Conservation (phyloP, 2,888 invertebrate genomes). For the Vandiemenella viatica region DNA sequence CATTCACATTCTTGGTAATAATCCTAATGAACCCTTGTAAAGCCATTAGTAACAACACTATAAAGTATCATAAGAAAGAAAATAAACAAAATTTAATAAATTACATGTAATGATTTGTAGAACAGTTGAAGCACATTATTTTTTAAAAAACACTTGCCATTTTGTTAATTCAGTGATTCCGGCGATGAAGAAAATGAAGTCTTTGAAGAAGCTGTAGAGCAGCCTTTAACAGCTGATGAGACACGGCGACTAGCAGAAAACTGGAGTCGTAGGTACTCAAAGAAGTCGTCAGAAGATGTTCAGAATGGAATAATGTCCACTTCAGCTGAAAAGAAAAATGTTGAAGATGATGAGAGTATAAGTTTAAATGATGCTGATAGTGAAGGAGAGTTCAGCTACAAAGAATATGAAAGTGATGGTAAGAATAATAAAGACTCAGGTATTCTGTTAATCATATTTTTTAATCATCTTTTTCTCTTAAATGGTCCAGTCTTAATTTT, state of each 20-base stretch:
- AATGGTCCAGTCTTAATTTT: no score
- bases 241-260: constrained; percentile 52
- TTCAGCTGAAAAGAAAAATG: constrained; percentile 6
- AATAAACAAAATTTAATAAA: no score
- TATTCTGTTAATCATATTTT: not conserved
- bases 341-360: constrained; percentile 26
- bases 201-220: constrained; percentile 52
- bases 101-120: no score
- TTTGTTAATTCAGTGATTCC: constrained; percentile 19
- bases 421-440: constrained; percentile 18
- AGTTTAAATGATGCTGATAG: constrained; percentile 36
- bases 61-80: no score
- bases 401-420: constrained; percentile 35
- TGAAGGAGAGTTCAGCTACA: constrained; percentile 32
- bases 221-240: constrained; percentile 46
- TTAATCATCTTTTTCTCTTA: no score
- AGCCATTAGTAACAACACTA: no score
- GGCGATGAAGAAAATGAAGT: constrained; percentile 38
- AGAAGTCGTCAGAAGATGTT: constrained; percentile 13
- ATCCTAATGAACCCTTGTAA: no score
- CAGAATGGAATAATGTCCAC: constrained; percentile 12
- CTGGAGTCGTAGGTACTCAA: constrained; percentile 43
- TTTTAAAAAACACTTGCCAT: no score
- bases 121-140: no score
- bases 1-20: no score